Conservation (phyloP, 2,797 vertebrate species). For the Lagocephalus sceleratus region DNA sequence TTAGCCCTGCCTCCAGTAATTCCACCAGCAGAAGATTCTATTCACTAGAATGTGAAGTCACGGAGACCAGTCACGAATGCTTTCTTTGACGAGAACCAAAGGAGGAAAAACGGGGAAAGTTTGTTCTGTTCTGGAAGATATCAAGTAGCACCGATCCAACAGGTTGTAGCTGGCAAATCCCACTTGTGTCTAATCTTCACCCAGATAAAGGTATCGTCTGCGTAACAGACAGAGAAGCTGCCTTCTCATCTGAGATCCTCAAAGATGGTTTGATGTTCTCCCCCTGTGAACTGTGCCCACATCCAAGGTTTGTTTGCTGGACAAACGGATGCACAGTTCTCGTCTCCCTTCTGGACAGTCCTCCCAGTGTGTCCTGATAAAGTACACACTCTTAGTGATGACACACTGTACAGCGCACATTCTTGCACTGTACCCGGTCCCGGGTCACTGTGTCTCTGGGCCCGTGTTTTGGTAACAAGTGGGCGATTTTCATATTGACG, state of each 20-base stretch:
- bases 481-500: constrained; percentile 54
- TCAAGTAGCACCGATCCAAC: constrained; percentile 15
- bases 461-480: constrained; percentile 28
- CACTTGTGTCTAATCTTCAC: constrained; percentile 48
- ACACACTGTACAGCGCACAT: constrained; percentile 11
- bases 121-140: constrained; percentile 27
- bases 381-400: constrained; percentile 18
- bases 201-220: constrained; percentile 34
- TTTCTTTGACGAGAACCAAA: constrained; percentile 29
- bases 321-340: constrained; percentile 33
- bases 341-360: constrained; percentile 39
- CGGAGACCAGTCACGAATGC: not conserved
- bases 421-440: constrained; percentile 15
- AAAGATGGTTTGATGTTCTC: constrained; percentile 56
- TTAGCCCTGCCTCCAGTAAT: constrained; percentile 6
- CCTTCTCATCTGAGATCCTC: constrained; percentile 60
- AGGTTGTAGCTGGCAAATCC: constrained; percentile 31
- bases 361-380: constrained; percentile 15
- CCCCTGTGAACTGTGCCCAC: constrained; percentile 44
- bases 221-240: constrained; percentile 39
- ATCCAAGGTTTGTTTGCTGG: constrained; percentile 48
- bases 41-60: constrained; percentile 7
- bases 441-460: constrained; percentile 31
- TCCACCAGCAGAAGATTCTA: constrained; percentile 18
- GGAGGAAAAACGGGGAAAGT: constrained; percentile 3